Evolutionary conservation across 1,140 invertebrate genomes (phyloP), one percentile per base, ranked within the genome.

Genomic region (Coenobita brevimanus): DNA sequence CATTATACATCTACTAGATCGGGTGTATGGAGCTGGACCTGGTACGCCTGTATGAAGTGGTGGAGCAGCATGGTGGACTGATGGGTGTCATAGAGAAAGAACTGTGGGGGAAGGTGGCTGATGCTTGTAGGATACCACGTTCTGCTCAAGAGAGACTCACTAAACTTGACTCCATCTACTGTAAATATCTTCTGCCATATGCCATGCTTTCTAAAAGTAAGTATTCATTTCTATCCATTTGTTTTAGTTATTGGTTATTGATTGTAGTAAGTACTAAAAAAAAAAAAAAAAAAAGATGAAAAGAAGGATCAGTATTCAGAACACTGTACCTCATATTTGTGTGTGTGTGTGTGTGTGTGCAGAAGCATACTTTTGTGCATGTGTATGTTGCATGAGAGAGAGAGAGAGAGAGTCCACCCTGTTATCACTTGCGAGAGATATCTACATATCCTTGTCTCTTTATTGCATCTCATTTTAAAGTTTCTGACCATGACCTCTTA

Each of bases 111-210:
- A 96, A 95, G 91, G 96, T 99, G 17, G 97, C 97, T 0, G 97
- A 99, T 91, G 94, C 95, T 4, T 96, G 98, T 95, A 95, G 95
- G 91, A 96, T 98, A 90, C 96, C 96, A 0, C 96, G 96, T 93
- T 94, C 95, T 41, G 95, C 96, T 0, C 96, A 97, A 91, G 97
- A 97, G 92, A 94, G 97, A 38, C 95, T 96, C 4, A 96, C 96
- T 1, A 97, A 97, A 92, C 92, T 99, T 10, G 97, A 99, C 92
- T 95, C 97, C 91, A 96, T 98, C 83, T 99, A 98, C 92, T 97
- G 97, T 92, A 98, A 97, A 94, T 98, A 97, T 93, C 93, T 99
- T 41, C 92, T 99, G 82, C 97, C 97, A 0, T 99, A 98, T 92
- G 97, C 97, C 90, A 97, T 96, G 0, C 92, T 99, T 6, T 96